Base-by-base conservation (phyloP, 64 coral and sea anemone species). In the Platygyra sinensis region DNA sequence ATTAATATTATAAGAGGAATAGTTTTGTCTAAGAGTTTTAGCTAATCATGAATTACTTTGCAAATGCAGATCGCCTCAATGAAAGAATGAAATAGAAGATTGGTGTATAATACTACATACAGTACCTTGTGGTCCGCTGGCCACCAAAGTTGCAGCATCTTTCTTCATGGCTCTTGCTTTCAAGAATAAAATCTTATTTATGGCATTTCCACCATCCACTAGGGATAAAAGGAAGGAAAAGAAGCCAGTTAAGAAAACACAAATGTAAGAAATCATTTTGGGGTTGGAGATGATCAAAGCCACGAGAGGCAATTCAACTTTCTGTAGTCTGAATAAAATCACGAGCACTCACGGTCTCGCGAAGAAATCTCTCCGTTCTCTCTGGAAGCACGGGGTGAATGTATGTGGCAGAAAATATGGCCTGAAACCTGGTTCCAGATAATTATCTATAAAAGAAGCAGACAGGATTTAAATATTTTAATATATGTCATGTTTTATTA, bases 391-490 rank as follows among this genome's bases (percentile, higher is more conserved):
- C 86, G 20, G 11, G 96, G 96, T 15, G 96, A 95, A 33, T 73
- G 74, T 59, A 98, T 95, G 63, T 98, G 96, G 30, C 96, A 98
- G 82, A 98, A 95, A 46, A 98, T 98, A 64, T 98, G 96, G 22
- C 96, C 96, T 30, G 96, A 98, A 64, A 98, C 78, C 67, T 91
- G 90, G 79, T 98, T 98, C 96, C 96, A 98, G 63, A 98, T 93
- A 46, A 98, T 95, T 50, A 98, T 95, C 96, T 98, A 93, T 5
- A 52, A 65, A 78, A 15, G n/a, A 25, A 78, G 55, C 28, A 78
- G 72, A 50, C 19, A 79, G 60, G 84, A 8, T 69, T 9, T n/a
- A 69, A 9, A 27, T 27, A 24, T 8, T 25, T n/a, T n/a, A n/a
- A n/a, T n/a, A n/a, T n/a, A n/a, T n/a, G n/a, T n/a, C n/a, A n/a